Percentiles rank a stretch among this genome's conserved stretches.
These are phyloP conservation scores for Varecia variegata DNA, from an alignment of 2,797 vertebrate genomes.

Conservation along the genomic window DNA sequence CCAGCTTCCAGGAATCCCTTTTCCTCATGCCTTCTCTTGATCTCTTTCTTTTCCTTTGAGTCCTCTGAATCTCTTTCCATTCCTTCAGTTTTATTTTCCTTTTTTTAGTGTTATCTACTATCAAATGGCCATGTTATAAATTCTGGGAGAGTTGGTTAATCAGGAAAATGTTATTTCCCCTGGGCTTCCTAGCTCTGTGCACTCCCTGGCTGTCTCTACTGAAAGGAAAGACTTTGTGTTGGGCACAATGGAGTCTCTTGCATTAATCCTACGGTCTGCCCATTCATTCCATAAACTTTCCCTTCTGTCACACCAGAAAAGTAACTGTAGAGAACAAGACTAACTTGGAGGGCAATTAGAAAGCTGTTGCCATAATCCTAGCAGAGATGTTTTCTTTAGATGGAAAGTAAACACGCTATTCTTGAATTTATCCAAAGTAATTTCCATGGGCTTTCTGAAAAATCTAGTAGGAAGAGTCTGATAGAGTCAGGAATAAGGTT, in stretches of 20 bases:
- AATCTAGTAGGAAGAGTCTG: not conserved
- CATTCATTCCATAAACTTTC: not conserved
- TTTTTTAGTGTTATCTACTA: not conserved
- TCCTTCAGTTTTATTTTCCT: constrained; percentile 16
- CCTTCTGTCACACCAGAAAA: not conserved
- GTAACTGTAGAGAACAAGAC: not conserved
- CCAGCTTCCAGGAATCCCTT: not conserved
- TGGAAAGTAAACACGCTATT: not conserved
- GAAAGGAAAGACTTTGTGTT: not conserved
- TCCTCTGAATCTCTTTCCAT: not conserved
- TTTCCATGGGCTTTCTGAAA: not conserved
- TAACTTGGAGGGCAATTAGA: not conserved
- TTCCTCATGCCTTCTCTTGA: not conserved
- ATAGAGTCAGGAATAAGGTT: not conserved
- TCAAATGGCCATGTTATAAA: not conserved
- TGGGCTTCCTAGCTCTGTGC: not conserved
- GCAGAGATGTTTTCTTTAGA: not conserved
- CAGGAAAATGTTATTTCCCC: not conserved
- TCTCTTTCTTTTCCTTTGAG: not conserved
- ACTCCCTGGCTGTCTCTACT: not conserved
- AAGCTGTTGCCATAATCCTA: not conserved
- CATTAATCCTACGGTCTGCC: not conserved
- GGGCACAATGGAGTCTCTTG: not conserved
- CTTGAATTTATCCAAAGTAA: not conserved
- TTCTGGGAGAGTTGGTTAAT: constrained; percentile 16